These are phyloP conservation scores for Bugulina stolonifera DNA, from an alignment of 2,888 invertebrate genomes.

Conservation along the genomic window DNA sequence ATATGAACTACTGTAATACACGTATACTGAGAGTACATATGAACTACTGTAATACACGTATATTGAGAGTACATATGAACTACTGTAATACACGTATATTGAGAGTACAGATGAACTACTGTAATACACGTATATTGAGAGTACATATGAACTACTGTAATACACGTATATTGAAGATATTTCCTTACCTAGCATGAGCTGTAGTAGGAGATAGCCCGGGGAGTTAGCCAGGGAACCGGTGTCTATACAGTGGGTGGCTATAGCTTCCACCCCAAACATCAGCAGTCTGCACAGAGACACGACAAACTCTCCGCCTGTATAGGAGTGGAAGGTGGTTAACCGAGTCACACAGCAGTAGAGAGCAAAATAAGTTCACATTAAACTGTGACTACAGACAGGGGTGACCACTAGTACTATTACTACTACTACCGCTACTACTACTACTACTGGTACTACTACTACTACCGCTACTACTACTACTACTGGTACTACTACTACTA, in stretches of 20 bases:
- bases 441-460: conserved; percentile 27
- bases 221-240: background rate
- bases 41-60: too few species aligned
- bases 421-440: conserved; percentile 28
- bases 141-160: too few species aligned
- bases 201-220: background rate
- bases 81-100: too few species aligned
- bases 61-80: too few species aligned
- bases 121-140: too few species aligned
- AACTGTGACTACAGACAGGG: background rate
- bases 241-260: background rate
- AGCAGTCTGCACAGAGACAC: conserved; percentile 1
- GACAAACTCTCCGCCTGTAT: conserved; percentile 5
- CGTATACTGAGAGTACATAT: too few species aligned
- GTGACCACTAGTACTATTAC: conserved; percentile 27
- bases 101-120: too few species aligned
- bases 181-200: conserved; percentile 12
- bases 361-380: too few species aligned
- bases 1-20: too few species aligned
- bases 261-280: conserved; percentile 22
- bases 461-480: conserved; percentile 27
- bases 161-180: too few species aligned
- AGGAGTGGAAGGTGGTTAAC: background rate
- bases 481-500: conserved; percentile 26
- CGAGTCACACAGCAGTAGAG: too few species aligned